Percentiles rank a stretch among this genome's conserved stretches.
Evolutionary conservation across 2,888 invertebrate genomes (phyloP).

Genomic region (Euplexia lucipara): DNA sequence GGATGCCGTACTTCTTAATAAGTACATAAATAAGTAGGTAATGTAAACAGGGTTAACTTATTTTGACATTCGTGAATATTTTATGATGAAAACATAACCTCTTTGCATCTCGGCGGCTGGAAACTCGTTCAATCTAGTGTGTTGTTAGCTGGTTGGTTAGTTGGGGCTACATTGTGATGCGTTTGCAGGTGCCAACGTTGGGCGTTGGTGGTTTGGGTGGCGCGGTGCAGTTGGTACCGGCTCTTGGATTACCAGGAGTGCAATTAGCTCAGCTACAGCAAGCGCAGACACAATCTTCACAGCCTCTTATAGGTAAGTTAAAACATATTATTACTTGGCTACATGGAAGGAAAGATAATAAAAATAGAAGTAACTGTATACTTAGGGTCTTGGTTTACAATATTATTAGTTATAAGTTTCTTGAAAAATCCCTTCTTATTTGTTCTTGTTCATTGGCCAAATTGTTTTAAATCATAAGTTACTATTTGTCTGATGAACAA

Average conservation of each 20-base stretch:
- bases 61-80: constrained; percentile 43
- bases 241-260: constrained; percentile 90
- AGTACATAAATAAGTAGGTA: not conserved
- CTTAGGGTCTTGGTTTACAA: too few relatives aligned
- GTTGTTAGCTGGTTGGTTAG: not conserved
- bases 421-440: too few relatives aligned
- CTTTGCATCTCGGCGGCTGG: constrained; percentile 15
- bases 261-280: constrained; percentile 85
- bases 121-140: constrained; percentile 42
- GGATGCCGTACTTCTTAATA: constrained; percentile 13
- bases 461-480: too few relatives aligned
- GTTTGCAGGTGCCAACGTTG: constrained; percentile 90
- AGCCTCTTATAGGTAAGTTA: constrained; percentile 65
- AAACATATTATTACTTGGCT: not conserved
- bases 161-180: constrained; percentile 1
- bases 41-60: constrained; percentile 26
- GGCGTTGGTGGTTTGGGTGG: constrained; percentile 94
- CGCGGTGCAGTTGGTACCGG: constrained; percentile 95
- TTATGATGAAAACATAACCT: constrained; percentile 43
- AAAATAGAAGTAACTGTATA: too few relatives aligned
- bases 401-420: too few relatives aligned
- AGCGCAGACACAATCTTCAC: constrained; percentile 76
- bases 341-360: not conserved
- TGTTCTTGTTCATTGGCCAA: too few relatives aligned
- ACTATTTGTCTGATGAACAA: too few relatives aligned